phyloP scores from a whole-genome alignment of 2,797 vertebrate genomes.

The Myripristis murdjan region DNA sequence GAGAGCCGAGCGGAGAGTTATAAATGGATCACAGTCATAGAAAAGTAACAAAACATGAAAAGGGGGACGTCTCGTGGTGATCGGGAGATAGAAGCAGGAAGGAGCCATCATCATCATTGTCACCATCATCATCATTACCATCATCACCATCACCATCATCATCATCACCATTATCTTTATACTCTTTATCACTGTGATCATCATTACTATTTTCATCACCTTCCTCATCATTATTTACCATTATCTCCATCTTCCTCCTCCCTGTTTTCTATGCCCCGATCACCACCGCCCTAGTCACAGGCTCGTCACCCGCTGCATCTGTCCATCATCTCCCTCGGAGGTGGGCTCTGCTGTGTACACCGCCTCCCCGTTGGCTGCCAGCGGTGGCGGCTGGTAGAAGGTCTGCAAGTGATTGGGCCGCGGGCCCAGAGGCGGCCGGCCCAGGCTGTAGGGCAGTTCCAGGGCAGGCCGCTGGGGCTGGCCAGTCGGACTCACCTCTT shows the following conservation, averaged over 20 bases:
- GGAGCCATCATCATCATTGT: constrained; percentile 73
- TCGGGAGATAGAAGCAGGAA: constrained; percentile 85
- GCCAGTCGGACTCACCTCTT: constrained; percentile 84
- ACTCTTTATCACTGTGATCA: no score
- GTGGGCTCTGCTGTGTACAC: constrained; percentile 88
- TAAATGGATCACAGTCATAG: constrained; percentile 76
- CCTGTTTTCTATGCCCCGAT: constrained; percentile 83
- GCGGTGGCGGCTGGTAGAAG: constrained; percentile 91
- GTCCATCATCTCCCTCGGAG: constrained; percentile 91
- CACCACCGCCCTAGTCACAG: constrained; percentile 94
- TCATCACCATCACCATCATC: constrained; percentile 32
- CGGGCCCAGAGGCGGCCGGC: constrained; percentile 90
- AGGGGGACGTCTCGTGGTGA: constrained; percentile 80
- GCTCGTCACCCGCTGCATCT: constrained; percentile 97
- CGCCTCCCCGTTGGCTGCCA: constrained; percentile 89
- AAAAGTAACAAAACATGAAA: constrained; percentile 78
- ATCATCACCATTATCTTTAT: constrained; percentile 32
- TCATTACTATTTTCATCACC: constrained; percentile 40
- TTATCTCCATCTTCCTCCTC: constrained; percentile 64
- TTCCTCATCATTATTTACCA: constrained; percentile 27
- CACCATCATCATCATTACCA: constrained; percentile 53
- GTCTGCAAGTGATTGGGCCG: constrained; percentile 92
- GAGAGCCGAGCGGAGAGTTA: constrained; percentile 51
- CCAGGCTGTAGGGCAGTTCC: constrained; percentile 93
- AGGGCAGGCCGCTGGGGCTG: constrained; percentile 76